Evolutionary conservation across 2,113 vertebrate genomes (phyloP), one percentile per base, ranked within the genome.

Genomic region (Saguinus midas): DNA sequence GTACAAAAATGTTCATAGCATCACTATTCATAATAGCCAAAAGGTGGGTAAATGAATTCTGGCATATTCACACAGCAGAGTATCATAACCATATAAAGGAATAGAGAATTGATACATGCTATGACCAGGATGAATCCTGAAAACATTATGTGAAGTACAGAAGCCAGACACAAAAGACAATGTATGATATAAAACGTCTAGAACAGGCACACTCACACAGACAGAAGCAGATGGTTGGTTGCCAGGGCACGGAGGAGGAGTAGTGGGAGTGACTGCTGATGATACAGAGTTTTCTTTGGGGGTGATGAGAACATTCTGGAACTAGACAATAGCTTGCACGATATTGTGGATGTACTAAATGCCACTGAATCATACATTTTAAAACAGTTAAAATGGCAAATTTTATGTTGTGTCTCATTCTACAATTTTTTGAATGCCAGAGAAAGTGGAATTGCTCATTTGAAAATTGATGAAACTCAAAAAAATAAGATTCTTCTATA

Each of bases 81-180:
- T 50, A 58, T 61, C 84, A 96, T 29, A 43, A 8, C 27, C 86
- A 18, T 76, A n/a, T 78, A 95, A 84, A 93, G 35, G 61, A 78
- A 89, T 70, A 45, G 58, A 29, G 27, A 57, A 57, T 32, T 45
- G 23, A 21, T 32, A 48, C 11, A 6, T 20, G 14, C n/a, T 66
- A 13, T 35, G 32, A 21, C 25, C n/a, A 32, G 6, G 17, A 66
- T 29, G 37, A 90, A 66, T 48, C 66, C 55, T 57, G 55, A 66
- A 95, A 55, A 82, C 20, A 29, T 55, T 23, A 40, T 43, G 27
- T n/a, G 82, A 48, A 29, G 8, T 92, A 52, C 76, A 50, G 37
- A 92, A 73, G 32, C 3, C 73, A 86, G 32, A 86, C 9, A 43
- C 48, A 86, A 68, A 76, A 73, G 57, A 6, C 11, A 6, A 12